Conservation (phyloP, 1,140 invertebrate species). For the Marisa cornuarietis region DNA sequence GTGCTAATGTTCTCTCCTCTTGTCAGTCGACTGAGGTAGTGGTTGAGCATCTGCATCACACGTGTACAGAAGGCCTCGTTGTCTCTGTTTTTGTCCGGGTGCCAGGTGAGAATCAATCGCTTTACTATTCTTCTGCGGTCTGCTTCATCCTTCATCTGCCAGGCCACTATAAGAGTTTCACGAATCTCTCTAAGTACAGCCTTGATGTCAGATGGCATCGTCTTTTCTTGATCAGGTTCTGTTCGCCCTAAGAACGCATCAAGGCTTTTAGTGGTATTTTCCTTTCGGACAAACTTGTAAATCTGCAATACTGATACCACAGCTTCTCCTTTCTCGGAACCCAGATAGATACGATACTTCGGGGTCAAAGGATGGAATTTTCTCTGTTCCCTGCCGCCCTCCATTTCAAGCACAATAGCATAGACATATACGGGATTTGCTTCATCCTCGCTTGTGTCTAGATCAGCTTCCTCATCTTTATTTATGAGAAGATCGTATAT, state of each 20-base stretch:
- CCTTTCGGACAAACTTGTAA: constrained; percentile 41
- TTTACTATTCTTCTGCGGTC: constrained; percentile 54
- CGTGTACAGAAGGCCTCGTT: constrained; percentile 46
- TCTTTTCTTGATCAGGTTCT: background rate
- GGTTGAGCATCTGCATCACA: constrained; percentile 47
- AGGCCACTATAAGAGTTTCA: constrained; percentile 38
- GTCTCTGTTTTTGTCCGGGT: constrained; percentile 61
- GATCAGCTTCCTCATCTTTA: constrained; percentile 10
- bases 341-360: constrained; percentile 42
- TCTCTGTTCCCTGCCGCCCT: background rate
- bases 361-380: constrained; percentile 20
- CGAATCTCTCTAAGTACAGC: constrained; percentile 36
- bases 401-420: constrained; percentile 35
- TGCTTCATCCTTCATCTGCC: constrained; percentile 30
- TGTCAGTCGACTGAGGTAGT: constrained; percentile 33
- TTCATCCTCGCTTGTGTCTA: background rate
- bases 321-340: constrained; percentile 22
- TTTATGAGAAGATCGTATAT: constrained; percentile 40
- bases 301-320: constrained; percentile 34
- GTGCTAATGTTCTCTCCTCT: constrained; percentile 25
- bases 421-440: constrained; percentile 36
- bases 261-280: background rate
- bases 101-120: constrained; percentile 58
- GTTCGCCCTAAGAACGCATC: too few relatives aligned
- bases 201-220: constrained; percentile 7